Evolutionary conservation across 2,797 vertebrate genomes (phyloP).

Genomic region (Anolis apletophallus): DNA sequence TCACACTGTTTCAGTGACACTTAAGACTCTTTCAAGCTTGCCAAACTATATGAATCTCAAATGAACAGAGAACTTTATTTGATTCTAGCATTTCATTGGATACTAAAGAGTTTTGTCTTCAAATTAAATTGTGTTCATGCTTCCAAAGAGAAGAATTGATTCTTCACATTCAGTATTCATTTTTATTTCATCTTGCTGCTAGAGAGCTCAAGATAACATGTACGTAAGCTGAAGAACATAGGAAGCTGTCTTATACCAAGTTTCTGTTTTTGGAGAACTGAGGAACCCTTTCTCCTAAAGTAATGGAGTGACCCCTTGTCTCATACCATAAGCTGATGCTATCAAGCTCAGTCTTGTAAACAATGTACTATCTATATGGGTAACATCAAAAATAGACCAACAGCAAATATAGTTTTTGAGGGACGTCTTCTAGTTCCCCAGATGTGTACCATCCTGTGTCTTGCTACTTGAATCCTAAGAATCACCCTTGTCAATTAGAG

Average conservation of each 20-base stretch:
- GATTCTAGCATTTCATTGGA: not conserved
- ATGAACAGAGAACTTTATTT: constrained; percentile 4
- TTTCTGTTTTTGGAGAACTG: no score
- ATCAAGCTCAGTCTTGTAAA: no score
- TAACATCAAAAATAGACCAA: no score
- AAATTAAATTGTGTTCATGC: not conserved
- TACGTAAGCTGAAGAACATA: not conserved
- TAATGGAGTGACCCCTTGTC: no score
- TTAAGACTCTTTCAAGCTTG: not conserved
- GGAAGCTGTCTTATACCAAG: not conserved
- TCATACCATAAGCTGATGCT: no score
- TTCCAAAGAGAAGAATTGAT: not conserved
- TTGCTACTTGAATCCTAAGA: no score
- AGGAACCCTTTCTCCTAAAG: no score
- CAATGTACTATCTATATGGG: no score
- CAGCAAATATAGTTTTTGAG: no score
- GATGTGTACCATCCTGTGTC: no score
- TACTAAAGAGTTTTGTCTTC: not conserved
- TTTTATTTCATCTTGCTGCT: not conserved
- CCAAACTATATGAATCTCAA: not conserved
- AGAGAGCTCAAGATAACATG: not conserved
- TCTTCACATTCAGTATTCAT: not conserved
- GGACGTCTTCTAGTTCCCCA: no score
- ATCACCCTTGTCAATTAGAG: no score
- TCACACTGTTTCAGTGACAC: not conserved